Evolutionary conservation across 2,113 vertebrate genomes (phyloP).

Genomic region (Rhea americana): DNA sequence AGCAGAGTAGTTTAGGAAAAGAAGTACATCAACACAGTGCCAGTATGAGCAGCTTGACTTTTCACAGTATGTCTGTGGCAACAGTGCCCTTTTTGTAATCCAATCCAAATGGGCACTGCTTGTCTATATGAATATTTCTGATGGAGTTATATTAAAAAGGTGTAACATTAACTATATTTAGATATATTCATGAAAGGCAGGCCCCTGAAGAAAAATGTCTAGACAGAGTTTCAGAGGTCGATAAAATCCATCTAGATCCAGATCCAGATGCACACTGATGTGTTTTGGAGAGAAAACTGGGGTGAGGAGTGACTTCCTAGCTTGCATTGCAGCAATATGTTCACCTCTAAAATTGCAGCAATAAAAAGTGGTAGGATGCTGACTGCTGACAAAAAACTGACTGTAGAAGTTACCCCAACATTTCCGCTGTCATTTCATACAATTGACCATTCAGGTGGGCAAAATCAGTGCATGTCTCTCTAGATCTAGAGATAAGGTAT

Average conservation of each 20-base stretch:
- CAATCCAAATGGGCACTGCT: neutral
- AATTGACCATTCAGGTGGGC: neutral
- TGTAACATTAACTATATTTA: neutral
- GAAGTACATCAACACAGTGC: neutral
- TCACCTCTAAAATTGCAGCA: neutral
- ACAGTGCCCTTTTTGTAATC: neutral
- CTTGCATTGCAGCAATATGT: neutral
- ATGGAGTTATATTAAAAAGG: neutral
- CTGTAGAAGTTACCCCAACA: neutral
- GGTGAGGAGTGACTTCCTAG: fast-evolving
- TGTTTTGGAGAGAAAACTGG: neutral
- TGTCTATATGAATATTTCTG: neutral
- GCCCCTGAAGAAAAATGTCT: too few relatives aligned
- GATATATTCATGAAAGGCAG: neutral
- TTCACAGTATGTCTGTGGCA: neutral
- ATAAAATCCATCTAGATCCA: neutral
- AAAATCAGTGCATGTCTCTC: fast-evolving
- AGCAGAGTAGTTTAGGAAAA: neutral
- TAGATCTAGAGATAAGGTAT: neutral
- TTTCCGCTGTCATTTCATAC: neutral
- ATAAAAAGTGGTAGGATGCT: neutral
- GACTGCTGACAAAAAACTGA: neutral
- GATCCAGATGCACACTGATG: too few relatives aligned
- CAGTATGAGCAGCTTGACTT: neutral
- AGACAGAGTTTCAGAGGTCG: neutral